Evolutionary conservation across 1,140 invertebrate species (phyloP).

Genomic region (Odontomachus brunneus): DNA sequence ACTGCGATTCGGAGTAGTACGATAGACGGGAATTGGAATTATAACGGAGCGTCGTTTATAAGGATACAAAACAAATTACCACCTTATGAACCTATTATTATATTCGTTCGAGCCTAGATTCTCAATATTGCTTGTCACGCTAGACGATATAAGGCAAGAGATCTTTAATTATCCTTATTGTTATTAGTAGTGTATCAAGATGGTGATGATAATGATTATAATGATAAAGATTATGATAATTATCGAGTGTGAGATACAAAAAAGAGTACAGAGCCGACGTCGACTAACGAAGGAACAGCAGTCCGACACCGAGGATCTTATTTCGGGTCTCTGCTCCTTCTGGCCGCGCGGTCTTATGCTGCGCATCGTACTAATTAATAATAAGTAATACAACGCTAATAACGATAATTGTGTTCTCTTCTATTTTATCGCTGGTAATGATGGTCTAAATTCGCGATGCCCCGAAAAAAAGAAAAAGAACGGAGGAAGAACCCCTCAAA

Average conservation of each 20-base stretch:
- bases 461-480: background rate
- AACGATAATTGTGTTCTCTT: slow-evolving; percentile 60
- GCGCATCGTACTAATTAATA: slow-evolving; percentile 44
- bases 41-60: slow-evolving; percentile 78
- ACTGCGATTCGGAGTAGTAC: slow-evolving; percentile 76
- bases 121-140: slow-evolving; percentile 83
- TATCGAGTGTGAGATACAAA: background rate
- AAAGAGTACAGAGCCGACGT: background rate
- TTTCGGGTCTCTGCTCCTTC: slow-evolving; percentile 2
- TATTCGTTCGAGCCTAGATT: slow-evolving; percentile 78
- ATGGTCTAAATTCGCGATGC: slow-evolving; percentile 56
- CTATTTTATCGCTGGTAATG: slow-evolving; percentile 13
- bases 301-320: background rate
- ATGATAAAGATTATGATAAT: too few relatives aligned
- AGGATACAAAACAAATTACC: slow-evolving; percentile 78
- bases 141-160: slow-evolving; percentile 83
- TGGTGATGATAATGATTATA: background rate
- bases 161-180: slow-evolving; percentile 81
- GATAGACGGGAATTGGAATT: slow-evolving; percentile 77
- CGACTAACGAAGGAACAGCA: too few relatives aligned
- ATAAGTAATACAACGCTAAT: slow-evolving; percentile 39
- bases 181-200: slow-evolving; percentile 80
- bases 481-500: too few relatives aligned
- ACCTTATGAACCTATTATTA: slow-evolving; percentile 73
- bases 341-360: slow-evolving; percentile 38